Conservation (phyloP, 2,113 vertebrate species). For the Coracopsis vasa region DNA sequence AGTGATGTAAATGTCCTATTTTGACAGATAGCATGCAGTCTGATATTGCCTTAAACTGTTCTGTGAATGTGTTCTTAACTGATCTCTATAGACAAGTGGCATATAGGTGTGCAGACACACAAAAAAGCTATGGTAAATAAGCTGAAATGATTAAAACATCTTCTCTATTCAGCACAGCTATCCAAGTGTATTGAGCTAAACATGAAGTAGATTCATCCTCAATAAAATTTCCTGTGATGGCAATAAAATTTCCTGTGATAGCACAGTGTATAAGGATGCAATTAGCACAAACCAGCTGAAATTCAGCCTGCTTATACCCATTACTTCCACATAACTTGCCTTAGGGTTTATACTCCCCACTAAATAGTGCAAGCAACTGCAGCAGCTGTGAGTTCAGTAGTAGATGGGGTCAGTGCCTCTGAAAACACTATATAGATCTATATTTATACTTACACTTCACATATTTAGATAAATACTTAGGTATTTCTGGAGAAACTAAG, state of each 20-base stretch:
- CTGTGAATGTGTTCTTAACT: neutral
- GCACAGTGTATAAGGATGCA: neutral
- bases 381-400: neutral
- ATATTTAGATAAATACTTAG: neutral
- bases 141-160: neutral
- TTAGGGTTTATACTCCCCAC: neutral
- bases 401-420: neutral
- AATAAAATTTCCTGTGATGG: neutral
- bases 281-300: neutral
- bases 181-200: neutral
- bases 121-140: neutral
- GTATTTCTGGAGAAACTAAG: neutral
- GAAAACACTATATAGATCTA: neutral
- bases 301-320: neutral
- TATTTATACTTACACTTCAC: neutral
- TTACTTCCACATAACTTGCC: neutral
- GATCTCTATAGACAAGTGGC: neutral
- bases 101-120: neutral
- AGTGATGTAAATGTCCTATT: neutral
- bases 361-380: neutral
- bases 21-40: neutral
- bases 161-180: neutral
- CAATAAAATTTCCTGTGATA: neutral
- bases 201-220: neutral
- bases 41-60: neutral